A percentile compares a stretch with the other conserved stretches of the same genome.
Conservation (phyloP, 2,888 invertebrate genomes). For the Thumatha senex region DNA sequence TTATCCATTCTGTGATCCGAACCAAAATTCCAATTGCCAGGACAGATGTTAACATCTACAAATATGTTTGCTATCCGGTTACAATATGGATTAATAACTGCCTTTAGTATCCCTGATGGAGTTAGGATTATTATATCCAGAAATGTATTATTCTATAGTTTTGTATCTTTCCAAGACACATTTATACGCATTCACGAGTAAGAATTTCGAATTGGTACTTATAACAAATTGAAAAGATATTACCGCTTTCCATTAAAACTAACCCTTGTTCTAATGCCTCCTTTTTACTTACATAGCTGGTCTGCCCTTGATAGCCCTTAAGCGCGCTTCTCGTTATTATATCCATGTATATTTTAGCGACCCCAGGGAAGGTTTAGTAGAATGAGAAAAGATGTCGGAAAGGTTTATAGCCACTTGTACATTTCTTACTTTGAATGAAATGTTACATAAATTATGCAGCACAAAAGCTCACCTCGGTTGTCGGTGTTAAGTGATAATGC, state of each 20-base stretch:
- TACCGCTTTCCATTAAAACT: neutral
- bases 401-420: neutral
- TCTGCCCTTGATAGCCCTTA: slow-evolving; percentile 7
- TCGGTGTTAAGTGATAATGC: neutral
- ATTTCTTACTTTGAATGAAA: slow-evolving; percentile 3
- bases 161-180: too few relatives aligned
- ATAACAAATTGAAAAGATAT: neutral
- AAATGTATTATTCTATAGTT: too few relatives aligned
- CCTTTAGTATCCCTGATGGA: too few relatives aligned
- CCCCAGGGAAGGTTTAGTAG: slow-evolving; percentile 7
- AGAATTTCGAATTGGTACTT: too few relatives aligned
- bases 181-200: too few relatives aligned
- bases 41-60: too few relatives aligned
- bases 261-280: neutral
- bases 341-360: slow-evolving; percentile 10
- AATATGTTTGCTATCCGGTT: too few relatives aligned
- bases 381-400: slow-evolving; percentile 7
- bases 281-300: neutral
- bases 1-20: too few relatives aligned
- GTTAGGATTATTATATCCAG: too few relatives aligned
- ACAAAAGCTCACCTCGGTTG: neutral
- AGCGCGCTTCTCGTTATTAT: slow-evolving; percentile 7
- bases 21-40: too few relatives aligned
- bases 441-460: neutral
- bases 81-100: too few relatives aligned